Conservation (phyloP, 2,797 vertebrate species). For the Leptodactylus fallax region DNA sequence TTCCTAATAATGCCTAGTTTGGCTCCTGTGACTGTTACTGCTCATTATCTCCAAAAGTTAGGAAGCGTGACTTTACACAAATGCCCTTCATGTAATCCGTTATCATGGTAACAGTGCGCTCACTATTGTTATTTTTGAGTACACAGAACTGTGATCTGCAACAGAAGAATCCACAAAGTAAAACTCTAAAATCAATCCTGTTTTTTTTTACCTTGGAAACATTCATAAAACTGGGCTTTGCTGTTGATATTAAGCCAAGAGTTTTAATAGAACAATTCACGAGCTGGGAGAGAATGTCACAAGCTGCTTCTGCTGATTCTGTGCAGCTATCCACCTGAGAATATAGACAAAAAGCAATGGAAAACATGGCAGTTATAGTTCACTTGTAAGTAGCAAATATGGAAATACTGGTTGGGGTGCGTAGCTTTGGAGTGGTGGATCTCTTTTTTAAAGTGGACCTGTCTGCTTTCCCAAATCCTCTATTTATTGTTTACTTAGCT, state of each 20-base stretch:
- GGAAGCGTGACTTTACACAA: not conserved
- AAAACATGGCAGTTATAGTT: not conserved
- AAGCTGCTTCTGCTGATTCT: constrained; percentile 89
- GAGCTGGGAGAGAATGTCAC: constrained; percentile 88
- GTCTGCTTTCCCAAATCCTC: too few species aligned
- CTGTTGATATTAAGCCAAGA: constrained; percentile 87
- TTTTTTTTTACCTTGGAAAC: constrained; percentile 81
- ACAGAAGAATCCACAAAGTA: too few species aligned
- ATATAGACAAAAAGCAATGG: not conserved
- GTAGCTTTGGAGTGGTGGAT: too few species aligned
- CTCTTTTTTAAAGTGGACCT: too few species aligned
- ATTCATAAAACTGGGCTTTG: constrained; percentile 90
- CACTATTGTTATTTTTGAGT: not conserved
- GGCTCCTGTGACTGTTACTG: not conserved
- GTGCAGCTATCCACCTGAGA: constrained; percentile 87
- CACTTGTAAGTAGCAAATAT: too few species aligned
- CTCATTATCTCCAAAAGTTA: not conserved
- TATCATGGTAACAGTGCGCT: not conserved
- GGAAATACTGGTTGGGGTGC: too few species aligned
- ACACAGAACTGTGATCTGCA: too few species aligned
- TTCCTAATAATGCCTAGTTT: not conserved
- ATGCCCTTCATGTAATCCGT: not conserved
- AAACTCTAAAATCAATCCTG: too few species aligned
- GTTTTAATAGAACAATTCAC: constrained; percentile 91
- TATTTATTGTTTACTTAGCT: too few species aligned